phyloP scores from a whole-genome alignment of 2,113 vertebrate genomes.

The Bothrops jararaca region DNA sequence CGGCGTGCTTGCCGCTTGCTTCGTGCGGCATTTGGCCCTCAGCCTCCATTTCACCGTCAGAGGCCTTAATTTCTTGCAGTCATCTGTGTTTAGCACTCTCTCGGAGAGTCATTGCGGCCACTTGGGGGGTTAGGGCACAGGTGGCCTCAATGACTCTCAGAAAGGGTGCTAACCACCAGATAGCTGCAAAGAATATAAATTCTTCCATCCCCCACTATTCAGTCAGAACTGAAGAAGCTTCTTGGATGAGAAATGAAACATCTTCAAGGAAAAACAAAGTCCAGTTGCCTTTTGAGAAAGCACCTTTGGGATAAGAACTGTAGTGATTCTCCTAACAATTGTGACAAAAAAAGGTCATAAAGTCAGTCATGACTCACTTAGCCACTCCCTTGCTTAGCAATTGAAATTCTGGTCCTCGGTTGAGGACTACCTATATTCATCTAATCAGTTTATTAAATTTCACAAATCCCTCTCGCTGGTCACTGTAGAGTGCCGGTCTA shows the following conservation, averaged over 20 bases:
- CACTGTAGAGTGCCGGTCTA: background rate
- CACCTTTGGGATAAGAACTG: background rate
- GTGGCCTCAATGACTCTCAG: background rate
- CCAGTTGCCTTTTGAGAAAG: background rate
- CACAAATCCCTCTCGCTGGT: background rate
- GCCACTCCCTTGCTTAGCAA: background rate
- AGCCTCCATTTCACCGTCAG: too few relatives aligned
- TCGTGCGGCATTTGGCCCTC: too few relatives aligned
- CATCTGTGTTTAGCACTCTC: background rate
- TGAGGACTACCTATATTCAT: background rate
- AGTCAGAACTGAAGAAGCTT: background rate
- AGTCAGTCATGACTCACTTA: background rate
- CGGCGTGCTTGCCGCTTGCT: too few relatives aligned
- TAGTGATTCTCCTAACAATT: background rate
- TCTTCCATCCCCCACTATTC: background rate
- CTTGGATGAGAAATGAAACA: background rate
- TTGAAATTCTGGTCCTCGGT: background rate
- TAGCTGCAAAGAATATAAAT: too few relatives aligned
- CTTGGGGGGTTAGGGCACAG: background rate
- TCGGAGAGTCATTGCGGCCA: background rate
- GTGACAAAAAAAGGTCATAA: background rate
- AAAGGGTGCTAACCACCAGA: background rate
- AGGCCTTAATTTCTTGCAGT: background rate
- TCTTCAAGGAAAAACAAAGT: background rate
- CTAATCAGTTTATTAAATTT: background rate